Conservation (phyloP, 2,888 invertebrate species). For the Notodonta dromedarius region DNA sequence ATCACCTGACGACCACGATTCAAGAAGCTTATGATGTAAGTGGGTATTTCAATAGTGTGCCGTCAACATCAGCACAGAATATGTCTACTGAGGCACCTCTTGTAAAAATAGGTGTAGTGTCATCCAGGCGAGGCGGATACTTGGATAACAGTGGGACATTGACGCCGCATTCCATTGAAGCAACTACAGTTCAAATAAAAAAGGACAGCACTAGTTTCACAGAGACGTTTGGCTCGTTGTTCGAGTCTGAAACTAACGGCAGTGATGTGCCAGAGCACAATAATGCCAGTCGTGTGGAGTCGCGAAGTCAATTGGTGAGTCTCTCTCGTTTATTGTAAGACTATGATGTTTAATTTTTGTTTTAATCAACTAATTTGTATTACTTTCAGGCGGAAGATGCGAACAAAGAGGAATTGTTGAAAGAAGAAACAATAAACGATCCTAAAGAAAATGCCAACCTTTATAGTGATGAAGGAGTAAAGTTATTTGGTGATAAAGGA, state of each 20-base stretch:
- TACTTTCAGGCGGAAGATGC: constrained; percentile 67
- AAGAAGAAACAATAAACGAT: constrained; percentile 58
- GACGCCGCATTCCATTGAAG: constrained; percentile 21
- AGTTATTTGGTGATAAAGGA: constrained; percentile 9
- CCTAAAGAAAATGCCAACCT: constrained; percentile 48
- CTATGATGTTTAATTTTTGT: too few relatives aligned
- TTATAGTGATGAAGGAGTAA: constrained; percentile 29
- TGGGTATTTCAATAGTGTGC: neutral
- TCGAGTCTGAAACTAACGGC: constrained; percentile 41
- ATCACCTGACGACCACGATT: neutral
- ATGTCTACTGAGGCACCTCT: neutral
- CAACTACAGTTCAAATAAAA: constrained; percentile 10
- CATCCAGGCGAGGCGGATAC: constrained; percentile 67
- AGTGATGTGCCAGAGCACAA: constrained; percentile 38
- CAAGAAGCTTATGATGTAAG: constrained; percentile 16
- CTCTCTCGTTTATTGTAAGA: too few relatives aligned
- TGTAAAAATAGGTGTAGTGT: constrained; percentile 45
- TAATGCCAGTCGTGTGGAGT: constrained; percentile 39
- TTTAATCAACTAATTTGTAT: neutral
- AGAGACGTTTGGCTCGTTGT: constrained; percentile 35
- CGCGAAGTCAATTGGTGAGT: constrained; percentile 68
- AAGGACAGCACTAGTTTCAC: constrained; percentile 19
- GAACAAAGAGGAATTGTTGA: constrained; percentile 66
- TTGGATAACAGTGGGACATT: constrained; percentile 57
- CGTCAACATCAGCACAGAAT: neutral